phyloP scores from a whole-genome alignment of 2,113 vertebrate genomes.

The Hyperopisus bebe region DNA sequence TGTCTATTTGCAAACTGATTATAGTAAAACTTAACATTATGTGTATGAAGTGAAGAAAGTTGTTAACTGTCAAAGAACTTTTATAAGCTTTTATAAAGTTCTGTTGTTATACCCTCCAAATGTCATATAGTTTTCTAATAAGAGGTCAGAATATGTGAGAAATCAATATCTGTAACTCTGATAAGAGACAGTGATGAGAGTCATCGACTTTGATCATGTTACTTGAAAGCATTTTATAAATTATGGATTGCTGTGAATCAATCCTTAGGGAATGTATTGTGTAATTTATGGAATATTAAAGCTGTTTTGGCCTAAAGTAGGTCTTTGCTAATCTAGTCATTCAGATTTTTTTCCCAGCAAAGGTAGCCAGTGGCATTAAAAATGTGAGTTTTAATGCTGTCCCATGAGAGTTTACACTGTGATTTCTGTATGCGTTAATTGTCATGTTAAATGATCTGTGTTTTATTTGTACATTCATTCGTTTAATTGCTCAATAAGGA shows the following conservation, averaged over 20 bases:
- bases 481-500: neutral
- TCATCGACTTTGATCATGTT: neutral
- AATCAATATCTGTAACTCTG: neutral
- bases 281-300: neutral
- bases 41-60: neutral
- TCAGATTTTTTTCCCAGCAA: neutral
- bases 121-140: neutral
- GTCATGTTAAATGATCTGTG: neutral
- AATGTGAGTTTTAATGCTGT: neutral
- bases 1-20: neutral
- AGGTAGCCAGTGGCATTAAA: neutral
- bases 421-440: neutral
- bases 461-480: neutral
- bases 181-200: neutral
- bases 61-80: neutral
- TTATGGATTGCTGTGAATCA: neutral
- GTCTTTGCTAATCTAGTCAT: neutral
- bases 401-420: neutral
- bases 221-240: neutral
- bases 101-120: neutral
- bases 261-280: neutral
- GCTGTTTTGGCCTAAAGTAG: neutral
- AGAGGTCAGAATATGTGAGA: neutral
- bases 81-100: neutral
- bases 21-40: neutral